Base-by-base conservation (phyloP, 2,888 invertebrate species). In the Rotaria socialis region DNA sequence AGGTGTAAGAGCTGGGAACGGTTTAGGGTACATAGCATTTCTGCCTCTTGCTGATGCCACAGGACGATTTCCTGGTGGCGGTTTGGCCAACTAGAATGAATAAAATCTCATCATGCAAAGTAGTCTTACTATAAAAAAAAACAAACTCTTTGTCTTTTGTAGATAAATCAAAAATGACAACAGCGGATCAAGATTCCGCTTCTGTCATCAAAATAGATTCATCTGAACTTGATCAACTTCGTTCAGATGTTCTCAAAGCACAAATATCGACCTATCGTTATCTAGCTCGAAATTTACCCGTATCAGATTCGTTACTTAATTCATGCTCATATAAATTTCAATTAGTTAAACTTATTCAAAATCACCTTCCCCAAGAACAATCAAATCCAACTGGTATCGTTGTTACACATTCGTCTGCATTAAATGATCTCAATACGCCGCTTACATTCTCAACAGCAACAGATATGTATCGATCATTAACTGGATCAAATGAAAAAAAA, bases 231-330 rank as follows among this genome's bases (percentile, higher is more conserved):
- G 80, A 80, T 47, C 47, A 6, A 47, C 47, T 80, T 47, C 80
- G 80, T 80, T 43, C 80, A 11, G 94, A 95, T 88, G 96, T 97
- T 92, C 92, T 97, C 84, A 94, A 96, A 86, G 93, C 96, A 16
- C 97, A 98, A 92, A 97, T 97, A 89, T 95, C 96, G 92, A 97
- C 96, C 0, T 97, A 97, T 91, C 94, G 96, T 87, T 93, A 95
- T 90, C 92, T 97, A 88, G 95, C 96, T 27, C 93, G 97, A 88
- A 96, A 96, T 92, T 96, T 96, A 91, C 95, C 96, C 0, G 92
- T 97, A 58, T 94, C 95, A 5, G 95, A 94, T 89, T 94, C 95
- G 90, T 92, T 95, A 84, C 92, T 93, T 52, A 91, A 94, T 89
- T 41, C 43, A 80, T 80, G 80, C 47, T 80, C 80, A 22, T 80